A percentile compares a stretch with the other conserved stretches of the same genome.
phyloP scores from a whole-genome alignment of 2,888 invertebrate genomes.

The Cheilosia variabilis region DNA sequence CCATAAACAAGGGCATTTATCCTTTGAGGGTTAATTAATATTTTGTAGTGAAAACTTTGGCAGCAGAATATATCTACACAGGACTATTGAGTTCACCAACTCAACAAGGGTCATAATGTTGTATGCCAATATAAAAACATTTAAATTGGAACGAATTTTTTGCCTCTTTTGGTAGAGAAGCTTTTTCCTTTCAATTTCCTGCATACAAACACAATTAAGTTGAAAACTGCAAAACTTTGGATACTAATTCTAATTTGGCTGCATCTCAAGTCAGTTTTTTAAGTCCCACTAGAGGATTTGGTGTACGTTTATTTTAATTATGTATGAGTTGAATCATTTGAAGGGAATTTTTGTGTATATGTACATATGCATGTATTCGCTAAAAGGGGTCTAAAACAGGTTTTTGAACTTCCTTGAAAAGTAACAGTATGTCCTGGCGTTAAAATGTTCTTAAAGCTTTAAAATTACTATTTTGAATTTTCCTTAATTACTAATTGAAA shows the following conservation, averaged over 20 bases:
- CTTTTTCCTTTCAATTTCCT: neutral
- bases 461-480: too few species aligned
- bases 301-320: neutral
- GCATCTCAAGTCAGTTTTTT: neutral
- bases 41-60: conserved; percentile 33
- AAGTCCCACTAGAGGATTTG: neutral
- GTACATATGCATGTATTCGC: too few species aligned
- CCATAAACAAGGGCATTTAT: conserved; percentile 12
- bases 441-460: too few species aligned
- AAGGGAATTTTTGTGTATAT: too few species aligned
- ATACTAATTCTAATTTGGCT: conserved; percentile 32
- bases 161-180: conserved; percentile 5
- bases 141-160: neutral
- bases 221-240: conserved; percentile 2
- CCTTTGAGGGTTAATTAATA: conserved; percentile 48
- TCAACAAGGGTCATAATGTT: conserved; percentile 13
- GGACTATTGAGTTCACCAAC: conserved; percentile 10
- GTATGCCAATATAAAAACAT: conserved; percentile 18
- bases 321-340: neutral
- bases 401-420: too few species aligned
- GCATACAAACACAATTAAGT: conserved; percentile 7
- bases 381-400: too few species aligned
- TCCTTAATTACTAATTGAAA: too few species aligned
- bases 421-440: too few species aligned
- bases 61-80: conserved; percentile 20